phyloP scores from a whole-genome alignment of 2,888 invertebrate species.

The Azorinus chamasolen region DNA sequence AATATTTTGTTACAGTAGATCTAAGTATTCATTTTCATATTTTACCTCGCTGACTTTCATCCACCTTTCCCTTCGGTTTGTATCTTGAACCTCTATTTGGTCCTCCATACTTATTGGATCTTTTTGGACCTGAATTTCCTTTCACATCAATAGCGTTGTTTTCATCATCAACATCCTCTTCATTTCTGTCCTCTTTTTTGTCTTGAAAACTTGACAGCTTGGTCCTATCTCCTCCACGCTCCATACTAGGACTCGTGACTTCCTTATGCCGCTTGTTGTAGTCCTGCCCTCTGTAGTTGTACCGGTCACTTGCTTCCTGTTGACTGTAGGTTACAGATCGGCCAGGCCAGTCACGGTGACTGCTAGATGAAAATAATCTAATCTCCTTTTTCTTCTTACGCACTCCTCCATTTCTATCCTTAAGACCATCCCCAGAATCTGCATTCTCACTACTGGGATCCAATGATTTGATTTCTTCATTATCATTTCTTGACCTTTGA shows the following conservation, averaged over 20 bases:
- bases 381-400: constrained; percentile 28
- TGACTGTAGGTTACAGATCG: constrained; percentile 11
- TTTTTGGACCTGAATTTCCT: neutral
- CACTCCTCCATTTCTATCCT: no score
- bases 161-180: constrained; percentile 5
- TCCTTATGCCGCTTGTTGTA: constrained; percentile 61
- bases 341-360: constrained; percentile 22
- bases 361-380: constrained; percentile 16
- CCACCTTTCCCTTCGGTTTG: constrained; percentile 53
- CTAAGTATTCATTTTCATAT: no score
- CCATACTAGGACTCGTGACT: constrained; percentile 1
- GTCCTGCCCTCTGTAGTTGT: constrained; percentile 56
- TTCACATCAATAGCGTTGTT: neutral
- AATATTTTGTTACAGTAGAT: no score
- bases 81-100: constrained; percentile 35
- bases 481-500: neutral
- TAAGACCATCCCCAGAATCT: no score
- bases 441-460: no score
- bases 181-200: neutral
- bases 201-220: constrained; percentile 21
- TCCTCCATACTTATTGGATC: constrained; percentile 4
- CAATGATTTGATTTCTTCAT: no score
- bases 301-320: constrained; percentile 34
- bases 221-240: constrained; percentile 47
- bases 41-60: constrained; percentile 72